Base-by-base conservation (phyloP, 2,797 vertebrate genomes). In the Scolopax rusticola region DNA sequence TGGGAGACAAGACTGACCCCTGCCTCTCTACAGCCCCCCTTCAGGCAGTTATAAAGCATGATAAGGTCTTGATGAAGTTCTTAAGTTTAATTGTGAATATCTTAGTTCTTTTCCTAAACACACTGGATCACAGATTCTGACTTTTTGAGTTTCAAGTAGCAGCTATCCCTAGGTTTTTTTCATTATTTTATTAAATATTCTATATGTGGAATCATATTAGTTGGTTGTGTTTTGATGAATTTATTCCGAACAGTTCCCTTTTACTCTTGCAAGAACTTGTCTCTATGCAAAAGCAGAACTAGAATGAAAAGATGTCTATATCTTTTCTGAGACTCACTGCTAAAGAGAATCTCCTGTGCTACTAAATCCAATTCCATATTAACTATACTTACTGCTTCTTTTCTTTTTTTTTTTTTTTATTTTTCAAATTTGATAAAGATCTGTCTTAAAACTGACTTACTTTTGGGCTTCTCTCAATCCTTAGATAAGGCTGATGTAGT, bases 351-450 rank as follows among this genome's bases (percentile, higher is more conserved):
- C 3, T 93, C 9, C 54, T 76, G 21, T 28, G 16, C 9, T 45
- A 48, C 8, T 38, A 82, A 78, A 79, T n/a, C 9, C 5, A 47
- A 13, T 63, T 79, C 32, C 32, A 10, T 48, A 41, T 23, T 48
- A 65, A 65, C 28, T 24, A 1, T 40, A 17, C 1, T 50, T 56
- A 16, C 4, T 18, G 18, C 0, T 41, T 41, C 41, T 8, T 11
- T 32, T 28, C 59, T 38, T 17, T 32, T 20, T 9, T 33, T 45
- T 33, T 36, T 33, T 38, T 54, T 12, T 20, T 20, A n/a, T 15
- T 50, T 40, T 59, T 11, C 4, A 45, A 38, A 47, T 50, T 18
- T 64, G 4, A 43, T 59, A 9, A 67, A 79, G 9, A 25, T 32
- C 10, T 87, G 3, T 38, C 17, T 82, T 79, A 36, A 81, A 78